These are phyloP conservation scores for Eueremaeus valkanovi DNA, from an alignment of 2,888 invertebrate species.

Conservation along the genomic window DNA sequence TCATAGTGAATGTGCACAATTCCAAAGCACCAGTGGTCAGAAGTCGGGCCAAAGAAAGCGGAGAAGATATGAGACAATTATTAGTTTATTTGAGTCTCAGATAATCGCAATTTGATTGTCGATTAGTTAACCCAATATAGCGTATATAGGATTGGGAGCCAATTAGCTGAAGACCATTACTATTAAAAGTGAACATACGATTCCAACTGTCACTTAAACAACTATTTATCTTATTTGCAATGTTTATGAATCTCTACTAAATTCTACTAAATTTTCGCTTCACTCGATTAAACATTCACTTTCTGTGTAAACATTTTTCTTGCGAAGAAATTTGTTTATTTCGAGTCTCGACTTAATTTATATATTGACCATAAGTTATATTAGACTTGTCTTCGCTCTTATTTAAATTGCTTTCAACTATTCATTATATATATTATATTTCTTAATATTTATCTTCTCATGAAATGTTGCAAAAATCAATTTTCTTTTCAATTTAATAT, in stretches of 20 bases:
- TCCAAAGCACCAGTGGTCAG: too few relatives aligned
- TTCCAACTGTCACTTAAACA: not conserved
- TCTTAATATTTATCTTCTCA: too few relatives aligned
- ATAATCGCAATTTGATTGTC: not conserved
- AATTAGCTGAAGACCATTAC: not conserved
- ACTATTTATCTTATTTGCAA: constrained; percentile 5
- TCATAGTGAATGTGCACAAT: too few relatives aligned
- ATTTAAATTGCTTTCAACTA: not conserved
- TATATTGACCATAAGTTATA: not conserved
- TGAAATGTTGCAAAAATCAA: too few relatives aligned
- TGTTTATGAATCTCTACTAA: constrained; percentile 9
- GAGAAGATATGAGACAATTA: not conserved
- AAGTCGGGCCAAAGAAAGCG: too few relatives aligned
- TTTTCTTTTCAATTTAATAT: not conserved
- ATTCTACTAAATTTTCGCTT: not conserved
- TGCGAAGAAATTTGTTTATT: not conserved
- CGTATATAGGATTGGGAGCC: not conserved
- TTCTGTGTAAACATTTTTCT: not conserved
- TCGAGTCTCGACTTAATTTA: not conserved
- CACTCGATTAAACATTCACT: not conserved
- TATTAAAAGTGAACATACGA: not conserved
- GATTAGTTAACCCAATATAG: not conserved
- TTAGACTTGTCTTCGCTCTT: not conserved
- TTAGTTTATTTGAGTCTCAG: not conserved
- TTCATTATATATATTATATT: not conserved